Evolutionary conservation across 2,797 vertebrate genomes (phyloP).

Genomic region (Alosa sapidissima): DNA sequence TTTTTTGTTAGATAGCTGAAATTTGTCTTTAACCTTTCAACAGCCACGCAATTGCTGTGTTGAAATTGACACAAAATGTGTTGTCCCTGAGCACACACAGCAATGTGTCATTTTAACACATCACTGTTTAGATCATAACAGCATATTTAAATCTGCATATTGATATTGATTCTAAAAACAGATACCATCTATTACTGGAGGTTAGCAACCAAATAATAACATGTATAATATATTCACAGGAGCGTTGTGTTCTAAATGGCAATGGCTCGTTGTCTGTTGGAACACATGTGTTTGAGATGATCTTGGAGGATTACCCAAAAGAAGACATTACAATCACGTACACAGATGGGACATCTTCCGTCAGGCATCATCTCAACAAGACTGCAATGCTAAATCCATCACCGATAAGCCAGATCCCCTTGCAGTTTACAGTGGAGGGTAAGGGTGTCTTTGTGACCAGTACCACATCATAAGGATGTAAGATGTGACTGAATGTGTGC

Average conservation of each 20-base stretch:
- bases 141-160: not conserved
- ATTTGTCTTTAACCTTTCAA: too few species aligned
- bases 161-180: not conserved
- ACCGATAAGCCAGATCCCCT: slow-evolving; percentile 61
- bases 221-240: slow-evolving; percentile 20
- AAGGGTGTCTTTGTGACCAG: slow-evolving; percentile 30
- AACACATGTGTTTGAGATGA: slow-evolving; percentile 43
- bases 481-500: not conserved
- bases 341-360: not conserved
- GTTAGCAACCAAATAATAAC: not conserved
- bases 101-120: too few species aligned
- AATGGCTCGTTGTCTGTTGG: slow-evolving; percentile 28
- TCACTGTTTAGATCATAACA: too few species aligned
- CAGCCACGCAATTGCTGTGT: too few species aligned
- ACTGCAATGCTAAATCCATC: not conserved
- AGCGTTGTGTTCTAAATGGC: slow-evolving; percentile 34
- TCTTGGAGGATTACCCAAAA: slow-evolving; percentile 45
- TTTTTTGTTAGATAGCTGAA: too few species aligned
- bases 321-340: slow-evolving; percentile 39
- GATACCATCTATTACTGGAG: not conserved
- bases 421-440: slow-evolving; percentile 70
- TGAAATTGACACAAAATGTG: too few species aligned
- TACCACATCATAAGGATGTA: not conserved
- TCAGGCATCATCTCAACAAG: not conserved
- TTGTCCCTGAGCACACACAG: too few species aligned